Conservation (phyloP, 2,113 vertebrate genomes). For the Solea senegalensis region DNA sequence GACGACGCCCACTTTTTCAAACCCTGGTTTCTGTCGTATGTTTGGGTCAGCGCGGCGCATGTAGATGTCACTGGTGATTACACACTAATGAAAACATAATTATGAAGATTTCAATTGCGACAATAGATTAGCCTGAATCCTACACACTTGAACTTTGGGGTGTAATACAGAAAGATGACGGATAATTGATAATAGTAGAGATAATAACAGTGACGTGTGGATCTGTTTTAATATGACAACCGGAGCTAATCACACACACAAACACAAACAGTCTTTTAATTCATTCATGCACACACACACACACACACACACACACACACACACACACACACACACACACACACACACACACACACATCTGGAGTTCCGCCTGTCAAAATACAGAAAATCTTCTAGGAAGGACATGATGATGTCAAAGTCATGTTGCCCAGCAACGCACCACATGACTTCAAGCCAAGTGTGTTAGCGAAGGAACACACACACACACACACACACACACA, state of each 20-base stretch:
- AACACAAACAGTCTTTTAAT: neutral
- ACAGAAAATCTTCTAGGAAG: conserved; percentile 79
- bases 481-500: neutral
- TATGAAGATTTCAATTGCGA: neutral
- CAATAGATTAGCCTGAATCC: neutral
- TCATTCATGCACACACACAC: conserved; percentile 32
- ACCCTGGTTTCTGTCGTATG: too few species aligned
- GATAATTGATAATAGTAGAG: conserved; percentile 7
- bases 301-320: neutral
- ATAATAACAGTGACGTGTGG: conserved; percentile 19
- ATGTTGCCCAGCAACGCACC: conserved; percentile 85
- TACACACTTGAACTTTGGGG: neutral
- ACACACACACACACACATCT: conserved; percentile 10
- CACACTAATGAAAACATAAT: neutral
- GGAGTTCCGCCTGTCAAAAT: conserved; percentile 79
- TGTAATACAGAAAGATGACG: neutral
- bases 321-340: conserved; percentile 14
- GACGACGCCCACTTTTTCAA: too few species aligned
- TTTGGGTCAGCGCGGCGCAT: too few species aligned
- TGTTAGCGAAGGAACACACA: conserved; percentile 48
- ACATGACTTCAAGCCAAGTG: conserved; percentile 80
- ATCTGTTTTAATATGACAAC: conserved; percentile 11
- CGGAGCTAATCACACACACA: conserved; percentile 9
- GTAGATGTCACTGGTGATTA: neutral
- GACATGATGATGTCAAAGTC: conserved; percentile 86